Evolutionary conservation across 2,888 invertebrate genomes (phyloP).

Genomic region (Molanna angustata): DNA sequence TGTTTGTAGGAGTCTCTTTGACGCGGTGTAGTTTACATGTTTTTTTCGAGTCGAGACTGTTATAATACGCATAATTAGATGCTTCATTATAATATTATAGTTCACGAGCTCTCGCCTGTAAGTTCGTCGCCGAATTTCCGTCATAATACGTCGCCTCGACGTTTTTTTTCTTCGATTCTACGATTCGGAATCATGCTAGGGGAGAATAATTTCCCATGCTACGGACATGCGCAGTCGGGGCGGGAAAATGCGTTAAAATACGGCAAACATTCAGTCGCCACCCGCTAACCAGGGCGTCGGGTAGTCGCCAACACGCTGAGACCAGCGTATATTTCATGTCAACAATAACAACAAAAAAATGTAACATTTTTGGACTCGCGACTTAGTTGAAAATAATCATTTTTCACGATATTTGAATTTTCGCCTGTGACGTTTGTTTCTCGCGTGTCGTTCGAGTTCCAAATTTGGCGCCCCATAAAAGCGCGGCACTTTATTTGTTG

Average conservation of each 20-base stretch:
- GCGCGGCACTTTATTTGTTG: constrained; percentile 22
- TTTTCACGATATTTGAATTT: not conserved
- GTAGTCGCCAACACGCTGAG: constrained; percentile 16
- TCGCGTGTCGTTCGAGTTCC: not conserved
- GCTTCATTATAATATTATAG: too few relatives aligned
- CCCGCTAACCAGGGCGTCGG: constrained; percentile 13
- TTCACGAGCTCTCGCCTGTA: too few relatives aligned
- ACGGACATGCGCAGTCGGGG: constrained; percentile 17
- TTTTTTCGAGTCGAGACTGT: too few relatives aligned
- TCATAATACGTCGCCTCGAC: not conserved
- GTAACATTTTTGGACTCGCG: not conserved
- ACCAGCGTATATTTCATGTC: not conserved
- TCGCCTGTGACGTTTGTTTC: not conserved
- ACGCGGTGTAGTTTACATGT: too few relatives aligned
- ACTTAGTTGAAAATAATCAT: constrained; percentile 11
- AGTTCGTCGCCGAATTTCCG: not conserved
- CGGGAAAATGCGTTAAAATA: constrained; percentile 28
- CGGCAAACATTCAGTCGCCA: constrained; percentile 28
- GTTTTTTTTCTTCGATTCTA: constrained; percentile 18
- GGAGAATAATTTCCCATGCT: constrained; percentile 17
- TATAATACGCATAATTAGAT: too few relatives aligned
- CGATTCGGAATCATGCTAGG: constrained; percentile 18
- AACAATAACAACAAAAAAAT: not conserved
- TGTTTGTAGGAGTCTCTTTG: too few relatives aligned
- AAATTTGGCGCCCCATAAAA: too few relatives aligned